Conservation (phyloP, 2,113 vertebrate species). For the Theristicus caerulescens region DNA sequence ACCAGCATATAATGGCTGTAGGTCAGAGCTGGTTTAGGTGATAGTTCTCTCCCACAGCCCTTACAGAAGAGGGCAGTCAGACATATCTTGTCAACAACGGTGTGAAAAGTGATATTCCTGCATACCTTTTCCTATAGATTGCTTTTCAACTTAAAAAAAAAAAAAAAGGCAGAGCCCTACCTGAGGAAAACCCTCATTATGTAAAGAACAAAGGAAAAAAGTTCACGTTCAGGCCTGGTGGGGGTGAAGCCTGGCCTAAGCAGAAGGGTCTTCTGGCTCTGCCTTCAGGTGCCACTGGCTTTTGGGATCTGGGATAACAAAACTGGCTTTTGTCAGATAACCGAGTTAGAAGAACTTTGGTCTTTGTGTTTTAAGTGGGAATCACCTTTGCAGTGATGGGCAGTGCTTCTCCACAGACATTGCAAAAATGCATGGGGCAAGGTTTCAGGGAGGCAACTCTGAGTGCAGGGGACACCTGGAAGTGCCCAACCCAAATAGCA, state of each 20-base stretch:
- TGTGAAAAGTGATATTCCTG: neutral
- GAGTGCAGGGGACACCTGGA: neutral
- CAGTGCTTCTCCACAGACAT: neutral
- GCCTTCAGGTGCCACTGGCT: neutral
- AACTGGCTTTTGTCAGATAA: neutral
- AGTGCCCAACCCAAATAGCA: neutral
- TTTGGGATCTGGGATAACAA: neutral
- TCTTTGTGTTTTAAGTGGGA: neutral
- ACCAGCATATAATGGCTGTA: neutral
- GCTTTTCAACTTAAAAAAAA: neutral
- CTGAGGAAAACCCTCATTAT: neutral
- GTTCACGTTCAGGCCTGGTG: accelerated
- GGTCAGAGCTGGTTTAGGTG: neutral
- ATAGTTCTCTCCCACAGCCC: neutral
- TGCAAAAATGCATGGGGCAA: neutral
- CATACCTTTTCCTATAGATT: neutral
- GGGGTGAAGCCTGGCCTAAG: neutral
- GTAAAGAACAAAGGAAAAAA: neutral
- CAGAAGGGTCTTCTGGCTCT: neutral
- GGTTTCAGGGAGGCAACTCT: neutral
- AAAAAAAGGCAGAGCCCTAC: accelerated
- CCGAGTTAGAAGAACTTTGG: neutral
- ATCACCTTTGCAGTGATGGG: neutral
- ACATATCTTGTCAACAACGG: neutral
- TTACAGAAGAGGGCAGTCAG: neutral